Percentiles rank a stretch among this genome's conserved stretches.
These are phyloP conservation scores for Tychaedon coryphoeus DNA, from an alignment of 2,113 vertebrate species.

Conservation along the genomic window DNA sequence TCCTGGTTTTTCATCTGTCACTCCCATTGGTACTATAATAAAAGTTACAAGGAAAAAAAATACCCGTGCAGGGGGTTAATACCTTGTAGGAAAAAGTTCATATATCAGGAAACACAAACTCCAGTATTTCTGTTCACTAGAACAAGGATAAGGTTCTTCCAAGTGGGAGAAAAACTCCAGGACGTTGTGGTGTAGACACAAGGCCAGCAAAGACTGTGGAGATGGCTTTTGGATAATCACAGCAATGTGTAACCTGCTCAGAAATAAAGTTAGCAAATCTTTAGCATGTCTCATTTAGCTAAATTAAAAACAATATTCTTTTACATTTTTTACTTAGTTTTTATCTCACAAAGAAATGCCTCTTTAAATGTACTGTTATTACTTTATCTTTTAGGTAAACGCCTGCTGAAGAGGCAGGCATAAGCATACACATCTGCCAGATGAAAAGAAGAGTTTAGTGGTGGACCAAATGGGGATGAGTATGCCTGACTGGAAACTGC, in stretches of 20 bases:
- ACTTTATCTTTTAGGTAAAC: constrained; percentile 83
- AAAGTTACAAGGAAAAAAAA: background rate
- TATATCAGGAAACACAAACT: background rate
- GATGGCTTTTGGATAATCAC: background rate
- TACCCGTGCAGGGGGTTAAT: background rate
- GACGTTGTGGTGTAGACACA: accelerated
- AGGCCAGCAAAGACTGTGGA: background rate
- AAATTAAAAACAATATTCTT: background rate
- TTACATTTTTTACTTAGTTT: background rate
- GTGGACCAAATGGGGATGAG: constrained; percentile 52
- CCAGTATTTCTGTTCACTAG: background rate
- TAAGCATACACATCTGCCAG: constrained; percentile 51
- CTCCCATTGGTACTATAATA: background rate
- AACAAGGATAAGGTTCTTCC: background rate
- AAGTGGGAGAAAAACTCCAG: accelerated
- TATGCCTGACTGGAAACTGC: constrained; percentile 71
- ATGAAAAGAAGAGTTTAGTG: constrained; percentile 1
- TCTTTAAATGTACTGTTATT: background rate
- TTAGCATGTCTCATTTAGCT: background rate
- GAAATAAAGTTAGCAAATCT: background rate
- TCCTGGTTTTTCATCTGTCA: background rate
- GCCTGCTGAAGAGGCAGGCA: constrained; percentile 86
- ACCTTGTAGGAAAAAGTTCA: background rate
- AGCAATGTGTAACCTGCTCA: background rate
- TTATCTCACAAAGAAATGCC: background rate